Evolutionary conservation across 2,113 vertebrate species (phyloP), one percentile per base, ranked within the genome.

Genomic region (Spermophilus dauricus): DNA sequence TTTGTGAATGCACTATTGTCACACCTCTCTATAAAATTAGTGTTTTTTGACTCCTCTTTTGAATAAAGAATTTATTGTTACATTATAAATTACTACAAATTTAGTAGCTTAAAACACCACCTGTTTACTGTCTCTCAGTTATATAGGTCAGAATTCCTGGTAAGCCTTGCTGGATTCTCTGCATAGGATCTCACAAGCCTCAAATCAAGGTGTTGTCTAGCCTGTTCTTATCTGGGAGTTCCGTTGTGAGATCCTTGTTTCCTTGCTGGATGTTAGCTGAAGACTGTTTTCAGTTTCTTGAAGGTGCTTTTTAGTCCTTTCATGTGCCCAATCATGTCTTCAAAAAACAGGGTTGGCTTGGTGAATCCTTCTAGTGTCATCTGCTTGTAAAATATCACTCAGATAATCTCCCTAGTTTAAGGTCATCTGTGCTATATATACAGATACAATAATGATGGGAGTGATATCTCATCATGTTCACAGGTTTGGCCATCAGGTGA

Each of bases 361-460:
- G 61, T 34, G 24, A 39, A 94, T 89, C 65, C 56, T 89, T 92
- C 26, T 37, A 39, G n/a, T 91, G 22, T 78, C 65, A 70, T 22
- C 42, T 65, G 16, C 45, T 96, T 39, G n/a, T 86, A 72, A 95
- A 96, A 93, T 28, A 30, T 92, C 9, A 94, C 39, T 39, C 11
- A 85, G 51, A 56, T 86, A 83, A 77, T 94, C 18, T 85, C 13
- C 2, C 22, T 86, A 17, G 77, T 4, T 89, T 92, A 95, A 82
- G 42, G 73, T 77, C 58, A 92, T 17, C 75, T 89, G 20, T 90
- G 45, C 32, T 90, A 26, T 45, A 28, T 86, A 39, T 86, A 39
- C 8, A 58, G 32, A 76, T 24, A 89, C 30, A 70, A 8, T 89
- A 69, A 86, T 85, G 75, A 82, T 93, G 30, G 56, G 32, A 69